Conservation (phyloP, 2,797 vertebrate species). For the Gastrophryne carolinensis region DNA sequence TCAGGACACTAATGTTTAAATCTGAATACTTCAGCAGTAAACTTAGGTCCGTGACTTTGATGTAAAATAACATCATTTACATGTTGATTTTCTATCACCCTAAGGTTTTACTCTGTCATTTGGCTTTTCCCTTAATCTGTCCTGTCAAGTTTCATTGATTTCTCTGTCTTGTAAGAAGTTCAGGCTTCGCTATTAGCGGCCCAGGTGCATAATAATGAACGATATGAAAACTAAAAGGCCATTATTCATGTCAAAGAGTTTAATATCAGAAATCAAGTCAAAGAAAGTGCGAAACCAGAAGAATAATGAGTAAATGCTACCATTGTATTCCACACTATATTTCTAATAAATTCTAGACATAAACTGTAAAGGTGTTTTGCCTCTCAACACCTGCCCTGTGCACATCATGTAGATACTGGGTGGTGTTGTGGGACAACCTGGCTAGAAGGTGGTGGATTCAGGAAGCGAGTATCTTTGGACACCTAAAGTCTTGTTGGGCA, state of each 20-base stretch:
- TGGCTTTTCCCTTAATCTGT: not conserved
- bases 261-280: too few relatives aligned
- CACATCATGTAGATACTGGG: too few relatives aligned
- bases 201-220: not conserved
- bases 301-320: not conserved
- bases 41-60: not conserved
- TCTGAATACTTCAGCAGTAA: conserved; percentile 3
- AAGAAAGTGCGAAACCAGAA: not conserved
- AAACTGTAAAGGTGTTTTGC: too few relatives aligned
- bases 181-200: not conserved
- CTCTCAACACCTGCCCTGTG: too few relatives aligned
- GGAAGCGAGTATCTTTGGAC: too few relatives aligned
- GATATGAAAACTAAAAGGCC: not conserved
- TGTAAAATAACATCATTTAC: conserved; percentile 7
- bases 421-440: too few relatives aligned
- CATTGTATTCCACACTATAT: not conserved
- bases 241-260: not conserved
- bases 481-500: too few relatives aligned
- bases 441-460: too few relatives aligned
- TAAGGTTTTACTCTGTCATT: conserved; percentile 15
- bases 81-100: conserved; percentile 6
- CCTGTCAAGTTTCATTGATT: not conserved
- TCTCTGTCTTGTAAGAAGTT: not conserved
- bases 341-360: not conserved
- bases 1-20: conserved; percentile 9